Evolutionary conservation across 1,140 invertebrate species (phyloP).

Genomic region (Platorchestia sp.): DNA sequence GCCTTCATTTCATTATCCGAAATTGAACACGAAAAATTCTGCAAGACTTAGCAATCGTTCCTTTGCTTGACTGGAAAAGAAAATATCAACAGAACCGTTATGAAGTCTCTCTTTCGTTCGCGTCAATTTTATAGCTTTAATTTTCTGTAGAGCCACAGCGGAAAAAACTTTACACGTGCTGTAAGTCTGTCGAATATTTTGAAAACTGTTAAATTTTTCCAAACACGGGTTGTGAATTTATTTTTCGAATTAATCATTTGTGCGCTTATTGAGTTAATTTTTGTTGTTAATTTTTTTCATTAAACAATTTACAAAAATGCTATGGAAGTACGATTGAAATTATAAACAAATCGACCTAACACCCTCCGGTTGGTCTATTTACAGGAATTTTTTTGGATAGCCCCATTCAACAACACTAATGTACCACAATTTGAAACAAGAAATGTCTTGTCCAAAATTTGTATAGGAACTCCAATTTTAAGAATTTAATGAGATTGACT

Average conservation of each 20-base stretch:
- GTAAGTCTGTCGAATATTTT: not conserved
- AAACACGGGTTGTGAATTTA: too few relatives aligned
- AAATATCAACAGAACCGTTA: not conserved
- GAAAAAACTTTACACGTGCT: not conserved
- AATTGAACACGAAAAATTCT: not conserved
- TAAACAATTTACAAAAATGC: too few relatives aligned
- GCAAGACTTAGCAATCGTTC: not conserved
- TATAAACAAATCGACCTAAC: too few relatives aligned
- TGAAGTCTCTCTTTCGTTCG: not conserved
- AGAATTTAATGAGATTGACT: not conserved
- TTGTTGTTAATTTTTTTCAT: too few relatives aligned
- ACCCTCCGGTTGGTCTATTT: too few relatives aligned
- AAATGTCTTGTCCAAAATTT: too few relatives aligned
- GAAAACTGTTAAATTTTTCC: not conserved
- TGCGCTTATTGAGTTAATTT: too few relatives aligned
- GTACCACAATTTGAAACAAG: too few relatives aligned
- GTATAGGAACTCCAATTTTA: not conserved
- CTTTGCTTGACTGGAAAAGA: not conserved
- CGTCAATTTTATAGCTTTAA: not conserved
- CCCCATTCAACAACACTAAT: too few relatives aligned
- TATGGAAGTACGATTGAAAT: too few relatives aligned
- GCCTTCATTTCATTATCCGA: not conserved
- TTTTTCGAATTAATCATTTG: too few relatives aligned
- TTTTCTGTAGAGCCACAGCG: not conserved
- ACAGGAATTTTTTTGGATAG: too few relatives aligned